These are phyloP conservation scores for Clupea harengus DNA, from an alignment of 2,113 vertebrate genomes.

Conservation along the genomic window DNA sequence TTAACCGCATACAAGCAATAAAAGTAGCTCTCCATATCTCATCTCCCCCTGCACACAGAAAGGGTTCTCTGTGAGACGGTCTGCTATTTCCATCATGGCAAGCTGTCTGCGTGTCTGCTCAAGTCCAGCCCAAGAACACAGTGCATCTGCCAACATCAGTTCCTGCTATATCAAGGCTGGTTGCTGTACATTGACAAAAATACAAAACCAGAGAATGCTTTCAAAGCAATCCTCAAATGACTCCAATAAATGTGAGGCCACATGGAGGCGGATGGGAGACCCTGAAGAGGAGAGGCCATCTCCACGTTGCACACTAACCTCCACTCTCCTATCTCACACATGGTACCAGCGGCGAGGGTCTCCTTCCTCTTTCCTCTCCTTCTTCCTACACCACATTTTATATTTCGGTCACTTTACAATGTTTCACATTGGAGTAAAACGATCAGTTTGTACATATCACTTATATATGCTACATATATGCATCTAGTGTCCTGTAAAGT, in stretches of 20 bases:
- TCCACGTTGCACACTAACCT: not conserved
- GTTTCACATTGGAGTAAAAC: not conserved
- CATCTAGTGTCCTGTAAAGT: not conserved
- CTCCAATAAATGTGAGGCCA: not conserved
- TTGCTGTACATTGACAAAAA: slow-evolving; percentile 16
- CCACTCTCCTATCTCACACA: not conserved
- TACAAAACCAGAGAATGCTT: not conserved
- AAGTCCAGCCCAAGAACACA: slow-evolving; percentile 1
- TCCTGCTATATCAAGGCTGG: not conserved
- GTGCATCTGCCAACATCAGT: not conserved
- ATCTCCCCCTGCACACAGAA: not conserved
- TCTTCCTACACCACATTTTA: too few species aligned
- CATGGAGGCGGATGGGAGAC: not conserved
- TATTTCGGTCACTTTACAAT: too few species aligned
- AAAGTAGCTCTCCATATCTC: not conserved
- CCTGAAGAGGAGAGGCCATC: not conserved
- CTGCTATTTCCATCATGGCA: slow-evolving; percentile 13
- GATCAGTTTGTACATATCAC: not conserved
- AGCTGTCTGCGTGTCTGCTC: not conserved
- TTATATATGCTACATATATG: not conserved
- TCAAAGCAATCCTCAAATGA: not conserved
- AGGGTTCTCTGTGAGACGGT: not conserved
- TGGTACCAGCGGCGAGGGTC: not conserved
- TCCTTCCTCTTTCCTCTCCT: not conserved
- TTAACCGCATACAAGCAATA: slow-evolving; percentile 8